Conservation (phyloP, 2,888 invertebrate species). For the Yponomeuta plumbellus region DNA sequence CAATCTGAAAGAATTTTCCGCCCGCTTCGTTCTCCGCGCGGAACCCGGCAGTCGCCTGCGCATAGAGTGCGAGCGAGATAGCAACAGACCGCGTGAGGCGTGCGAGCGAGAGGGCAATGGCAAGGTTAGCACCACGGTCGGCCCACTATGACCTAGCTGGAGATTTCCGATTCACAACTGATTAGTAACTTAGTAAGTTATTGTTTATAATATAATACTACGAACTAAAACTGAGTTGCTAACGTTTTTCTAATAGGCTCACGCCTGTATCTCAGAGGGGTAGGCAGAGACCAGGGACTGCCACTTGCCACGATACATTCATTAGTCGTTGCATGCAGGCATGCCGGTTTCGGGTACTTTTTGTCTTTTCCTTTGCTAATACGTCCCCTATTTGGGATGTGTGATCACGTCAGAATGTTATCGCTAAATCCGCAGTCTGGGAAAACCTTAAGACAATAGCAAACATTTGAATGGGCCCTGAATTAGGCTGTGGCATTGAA, state of each 20-base stretch:
- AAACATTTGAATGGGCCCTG: not conserved
- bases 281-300: no score
- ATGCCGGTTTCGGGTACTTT: no score
- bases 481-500: not conserved
- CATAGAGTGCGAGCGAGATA: slow-evolving; percentile 40
- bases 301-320: no score
- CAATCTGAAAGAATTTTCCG: not conserved
- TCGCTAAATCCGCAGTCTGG: not conserved
- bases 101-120: slow-evolving; percentile 45
- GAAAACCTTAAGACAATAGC: not conserved
- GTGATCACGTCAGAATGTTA: not conserved
- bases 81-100: slow-evolving; percentile 26
- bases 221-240: not conserved
- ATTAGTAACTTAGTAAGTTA: not conserved
- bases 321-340: no score
- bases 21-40: not conserved
- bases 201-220: not conserved
- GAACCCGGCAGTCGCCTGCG: slow-evolving; percentile 63
- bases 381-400: no score
- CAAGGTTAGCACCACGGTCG: slow-evolving; percentile 69
- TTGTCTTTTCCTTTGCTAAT: no score
- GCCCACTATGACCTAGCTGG: slow-evolving; percentile 27
- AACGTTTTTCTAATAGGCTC: not conserved
- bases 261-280: no score
- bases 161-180: slow-evolving; percentile 26